A percentile compares a stretch with the other conserved stretches of the same genome.
Evolutionary conservation across 1,140 invertebrate species (phyloP).

Genomic region (Sarcophaga peregrina): DNA sequence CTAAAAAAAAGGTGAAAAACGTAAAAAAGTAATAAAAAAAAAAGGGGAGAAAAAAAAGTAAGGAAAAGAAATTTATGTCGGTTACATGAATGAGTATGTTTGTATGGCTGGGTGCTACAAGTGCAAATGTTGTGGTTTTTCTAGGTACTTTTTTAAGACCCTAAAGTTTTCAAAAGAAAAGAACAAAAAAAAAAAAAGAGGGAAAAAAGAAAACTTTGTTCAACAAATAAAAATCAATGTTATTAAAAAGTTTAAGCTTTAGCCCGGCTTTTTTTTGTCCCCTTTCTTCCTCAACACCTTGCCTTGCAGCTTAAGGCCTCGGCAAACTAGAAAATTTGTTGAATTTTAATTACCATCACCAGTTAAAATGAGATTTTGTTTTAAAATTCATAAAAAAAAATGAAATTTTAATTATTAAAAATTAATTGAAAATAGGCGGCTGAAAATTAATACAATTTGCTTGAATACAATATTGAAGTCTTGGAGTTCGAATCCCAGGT

Average conservation of each 20-base stretch:
- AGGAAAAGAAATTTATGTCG: not conserved
- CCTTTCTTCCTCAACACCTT: not conserved
- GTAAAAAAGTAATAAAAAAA: slow-evolving; percentile 10
- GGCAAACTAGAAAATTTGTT: too few relatives aligned
- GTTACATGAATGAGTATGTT: not conserved
- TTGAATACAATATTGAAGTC: too few relatives aligned
- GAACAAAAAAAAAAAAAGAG: not conserved
- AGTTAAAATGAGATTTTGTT: too few relatives aligned
- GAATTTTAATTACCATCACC: too few relatives aligned
- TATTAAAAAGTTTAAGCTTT: not conserved
- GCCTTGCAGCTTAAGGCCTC: too few relatives aligned
- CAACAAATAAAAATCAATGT: slow-evolving; percentile 14
- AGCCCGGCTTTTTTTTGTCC: not conserved
- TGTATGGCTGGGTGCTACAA: not conserved
- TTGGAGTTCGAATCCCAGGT: too few relatives aligned
- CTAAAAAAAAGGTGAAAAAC: too few relatives aligned
- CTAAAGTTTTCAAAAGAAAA: not conserved
- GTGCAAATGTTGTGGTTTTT: not conserved
- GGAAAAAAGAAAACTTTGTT: not conserved
- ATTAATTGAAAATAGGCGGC: too few relatives aligned
- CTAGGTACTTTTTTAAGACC: not conserved
- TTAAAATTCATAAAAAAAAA: too few relatives aligned
- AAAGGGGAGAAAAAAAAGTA: too few relatives aligned
- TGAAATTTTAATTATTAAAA: too few relatives aligned
- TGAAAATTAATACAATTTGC: too few relatives aligned